Percentiles rank a stretch among this genome's conserved stretches.
Conservation (phyloP, 2,888 invertebrate genomes). For the Oscheius sp. region DNA sequence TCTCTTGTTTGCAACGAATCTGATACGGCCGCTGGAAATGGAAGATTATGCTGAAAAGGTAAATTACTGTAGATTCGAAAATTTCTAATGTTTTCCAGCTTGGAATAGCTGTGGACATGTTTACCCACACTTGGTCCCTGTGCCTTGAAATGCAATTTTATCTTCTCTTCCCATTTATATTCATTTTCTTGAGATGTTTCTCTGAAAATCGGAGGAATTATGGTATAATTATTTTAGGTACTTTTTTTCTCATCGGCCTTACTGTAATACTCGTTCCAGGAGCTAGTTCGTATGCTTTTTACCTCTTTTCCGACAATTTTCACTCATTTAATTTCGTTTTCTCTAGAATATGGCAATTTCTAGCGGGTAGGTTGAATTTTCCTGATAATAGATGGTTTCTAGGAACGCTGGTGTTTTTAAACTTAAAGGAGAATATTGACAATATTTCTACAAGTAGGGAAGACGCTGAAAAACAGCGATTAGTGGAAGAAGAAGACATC, state of each 20-base stretch:
- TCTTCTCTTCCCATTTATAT: conserved; percentile 23
- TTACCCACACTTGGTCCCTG: conserved; percentile 27
- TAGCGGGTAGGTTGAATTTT: not conserved
- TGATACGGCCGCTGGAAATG: not conserved
- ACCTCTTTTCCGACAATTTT: not conserved
- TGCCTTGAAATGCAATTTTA: conserved; percentile 27
- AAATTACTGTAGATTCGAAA: not conserved
- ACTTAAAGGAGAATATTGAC: not conserved
- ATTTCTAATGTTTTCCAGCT: conserved; percentile 4
- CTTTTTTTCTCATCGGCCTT: not conserved
- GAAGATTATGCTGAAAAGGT: conserved; percentile 31
- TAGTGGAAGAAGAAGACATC: not conserved
- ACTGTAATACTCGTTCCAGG: not conserved
- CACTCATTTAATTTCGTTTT: conserved; percentile 22
- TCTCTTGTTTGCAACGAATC: not conserved
- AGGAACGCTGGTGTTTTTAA: not conserved
- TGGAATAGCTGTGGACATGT: conserved; percentile 21
- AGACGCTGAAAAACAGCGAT: not conserved
- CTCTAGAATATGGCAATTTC: conserved; percentile 26
- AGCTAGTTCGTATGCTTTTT: not conserved
- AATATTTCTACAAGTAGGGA: not conserved
- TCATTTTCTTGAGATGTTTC: not conserved
- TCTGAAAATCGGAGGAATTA: not conserved
- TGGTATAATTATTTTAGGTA: not conserved
- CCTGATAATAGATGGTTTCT: too few relatives aligned